Evolutionary conservation across 2,113 vertebrate genomes (phyloP).

Genomic region (Megaceryle maxima): DNA sequence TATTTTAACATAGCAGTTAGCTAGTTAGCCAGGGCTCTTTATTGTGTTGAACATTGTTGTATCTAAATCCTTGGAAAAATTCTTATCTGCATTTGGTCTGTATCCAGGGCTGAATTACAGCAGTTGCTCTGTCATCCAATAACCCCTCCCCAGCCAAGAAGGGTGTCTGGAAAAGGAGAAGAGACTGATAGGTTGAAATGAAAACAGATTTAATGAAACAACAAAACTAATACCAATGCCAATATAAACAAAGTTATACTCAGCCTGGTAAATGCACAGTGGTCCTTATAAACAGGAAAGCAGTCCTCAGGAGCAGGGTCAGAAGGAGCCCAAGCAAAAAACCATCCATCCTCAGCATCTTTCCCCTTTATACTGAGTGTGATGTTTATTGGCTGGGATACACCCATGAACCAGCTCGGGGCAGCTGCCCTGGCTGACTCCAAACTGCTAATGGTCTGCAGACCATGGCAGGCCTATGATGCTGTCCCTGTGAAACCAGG

Average conservation of each 20-base stretch:
- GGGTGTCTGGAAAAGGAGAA: not conserved
- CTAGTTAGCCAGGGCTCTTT: not conserved
- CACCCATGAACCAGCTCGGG: not conserved
- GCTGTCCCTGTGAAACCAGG: not conserved
- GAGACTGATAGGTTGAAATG: not conserved
- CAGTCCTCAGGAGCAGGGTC: too few relatives aligned
- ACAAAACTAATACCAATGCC: not conserved
- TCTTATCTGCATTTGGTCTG: not conserved
- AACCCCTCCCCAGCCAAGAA: not conserved
- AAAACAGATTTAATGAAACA: not conserved
- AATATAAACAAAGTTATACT: not conserved
- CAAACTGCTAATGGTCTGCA: too few relatives aligned
- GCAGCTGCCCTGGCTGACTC: too few relatives aligned
- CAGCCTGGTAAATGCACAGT: not conserved
- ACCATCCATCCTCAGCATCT: not conserved
- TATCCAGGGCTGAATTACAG: not conserved
- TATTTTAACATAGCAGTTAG: not conserved
- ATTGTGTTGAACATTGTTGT: not conserved
- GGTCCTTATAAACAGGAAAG: not conserved
- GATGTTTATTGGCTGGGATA: not conserved
- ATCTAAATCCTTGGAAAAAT: not conserved
- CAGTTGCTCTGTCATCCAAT: not conserved
- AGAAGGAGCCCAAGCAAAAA: not conserved
- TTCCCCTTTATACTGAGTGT: not conserved
- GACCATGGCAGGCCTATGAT: too few relatives aligned